These are phyloP conservation scores for Apeira syringaria DNA, from an alignment of 2,888 invertebrate species.

Conservation along the genomic window DNA sequence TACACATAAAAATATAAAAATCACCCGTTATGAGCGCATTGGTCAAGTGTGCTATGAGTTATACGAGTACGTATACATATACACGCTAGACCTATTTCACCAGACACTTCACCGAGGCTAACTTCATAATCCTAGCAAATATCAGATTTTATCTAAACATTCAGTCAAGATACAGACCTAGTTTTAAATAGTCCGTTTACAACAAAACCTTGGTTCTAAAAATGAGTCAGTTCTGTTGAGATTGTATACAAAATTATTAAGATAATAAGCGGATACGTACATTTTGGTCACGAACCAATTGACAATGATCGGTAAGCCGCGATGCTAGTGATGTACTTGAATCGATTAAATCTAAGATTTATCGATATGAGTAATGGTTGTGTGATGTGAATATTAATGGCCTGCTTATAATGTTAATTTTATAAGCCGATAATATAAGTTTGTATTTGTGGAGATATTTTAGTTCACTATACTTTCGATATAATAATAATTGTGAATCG, in stretches of 20 bases:
- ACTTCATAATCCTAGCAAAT: constrained; percentile 10
- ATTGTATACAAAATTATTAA: constrained; percentile 79
- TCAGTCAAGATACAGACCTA: constrained; percentile 33
- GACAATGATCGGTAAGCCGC: constrained; percentile 79
- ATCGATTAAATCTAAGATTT: constrained; percentile 33
- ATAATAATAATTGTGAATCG: too few relatives aligned
- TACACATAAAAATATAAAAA: too few relatives aligned
- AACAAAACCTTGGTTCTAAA: constrained; percentile 74
- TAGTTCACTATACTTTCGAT: too few relatives aligned
- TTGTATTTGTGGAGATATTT: too few relatives aligned
- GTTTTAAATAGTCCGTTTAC: constrained; percentile 56
- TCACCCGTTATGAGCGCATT: too few relatives aligned
- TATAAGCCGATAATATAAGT: too few relatives aligned
- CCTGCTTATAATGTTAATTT: constrained; percentile 3
- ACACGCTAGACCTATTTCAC: not conserved
- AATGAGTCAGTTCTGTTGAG: constrained; percentile 72
- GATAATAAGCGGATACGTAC: constrained; percentile 82
- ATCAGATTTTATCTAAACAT: constrained; percentile 13
- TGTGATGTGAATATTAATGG: constrained; percentile 17
- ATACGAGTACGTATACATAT: too few relatives aligned
- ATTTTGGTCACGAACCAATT: constrained; percentile 83
- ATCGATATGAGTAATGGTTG: constrained; percentile 29
- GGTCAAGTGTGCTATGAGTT: too few relatives aligned
- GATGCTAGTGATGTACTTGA: constrained; percentile 46
- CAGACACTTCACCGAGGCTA: constrained; percentile 7